A percentile compares a stretch with the other conserved stretches of the same genome.
phyloP scores from a whole-genome alignment of 1,140 invertebrate genomes.

The Lepidurus packardi region DNA sequence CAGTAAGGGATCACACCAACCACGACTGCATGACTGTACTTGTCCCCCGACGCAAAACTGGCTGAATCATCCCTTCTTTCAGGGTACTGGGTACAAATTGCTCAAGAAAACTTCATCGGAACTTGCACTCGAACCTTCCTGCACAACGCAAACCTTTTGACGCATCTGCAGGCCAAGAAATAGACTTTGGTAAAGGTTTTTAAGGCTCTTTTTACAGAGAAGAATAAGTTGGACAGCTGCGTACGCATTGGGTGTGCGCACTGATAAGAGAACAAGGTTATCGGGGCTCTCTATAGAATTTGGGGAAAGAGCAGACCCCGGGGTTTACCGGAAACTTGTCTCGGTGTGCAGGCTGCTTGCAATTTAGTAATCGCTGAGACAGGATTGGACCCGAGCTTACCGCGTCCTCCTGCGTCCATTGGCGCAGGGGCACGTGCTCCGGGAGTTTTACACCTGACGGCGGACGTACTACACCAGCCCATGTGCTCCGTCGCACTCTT shows the following conservation, averaged over 20 bases:
- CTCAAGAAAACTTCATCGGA: not conserved
- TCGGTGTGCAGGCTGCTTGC: not conserved
- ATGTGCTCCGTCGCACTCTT: not conserved
- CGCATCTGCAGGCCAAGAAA: conserved; percentile 6
- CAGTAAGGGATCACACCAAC: not conserved
- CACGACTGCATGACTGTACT: not conserved
- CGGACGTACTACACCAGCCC: conserved; percentile 13
- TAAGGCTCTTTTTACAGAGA: not conserved
- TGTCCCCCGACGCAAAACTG: not conserved
- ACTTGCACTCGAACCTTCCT: not conserved
- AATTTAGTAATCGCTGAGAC: not conserved
- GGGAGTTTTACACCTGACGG: conserved; percentile 6
- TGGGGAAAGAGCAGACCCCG: conserved; percentile 2
- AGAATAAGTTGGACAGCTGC: not conserved
- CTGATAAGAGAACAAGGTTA: not conserved
- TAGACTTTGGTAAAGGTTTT: not conserved
- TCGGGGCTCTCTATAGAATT: not conserved
- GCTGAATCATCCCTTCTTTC: not conserved
- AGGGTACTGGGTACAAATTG: not conserved
- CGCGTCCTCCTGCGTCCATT: conserved; percentile 1
- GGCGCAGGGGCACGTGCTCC: conserved; percentile 14
- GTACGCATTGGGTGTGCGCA: not conserved
- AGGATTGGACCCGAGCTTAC: conserved; percentile 17
- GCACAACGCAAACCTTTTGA: not conserved
- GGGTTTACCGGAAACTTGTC: conserved; percentile 16